phyloP scores from a whole-genome alignment of 2,888 invertebrate species.

The Synanthedon myopaeformis region DNA sequence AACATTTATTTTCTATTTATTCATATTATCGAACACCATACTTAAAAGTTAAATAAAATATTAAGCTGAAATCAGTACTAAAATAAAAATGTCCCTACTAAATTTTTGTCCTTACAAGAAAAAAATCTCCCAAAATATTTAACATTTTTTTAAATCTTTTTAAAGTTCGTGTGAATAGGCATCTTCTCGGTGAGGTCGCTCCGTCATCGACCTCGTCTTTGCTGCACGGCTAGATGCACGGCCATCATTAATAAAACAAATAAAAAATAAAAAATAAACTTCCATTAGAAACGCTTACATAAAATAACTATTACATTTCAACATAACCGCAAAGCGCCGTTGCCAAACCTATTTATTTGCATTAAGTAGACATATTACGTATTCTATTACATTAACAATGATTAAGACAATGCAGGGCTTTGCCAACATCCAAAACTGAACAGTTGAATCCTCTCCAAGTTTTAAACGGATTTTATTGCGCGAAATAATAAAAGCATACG shows the following conservation, averaged over 20 bases:
- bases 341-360: neutral
- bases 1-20: neutral
- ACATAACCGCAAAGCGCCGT: neutral
- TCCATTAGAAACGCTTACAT: too few species aligned
- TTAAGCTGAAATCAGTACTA: neutral
- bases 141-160: too few species aligned
- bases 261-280: too few species aligned
- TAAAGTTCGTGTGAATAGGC: too few species aligned
- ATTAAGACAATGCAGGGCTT: slow-evolving; percentile 27
- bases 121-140: too few species aligned
- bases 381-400: slow-evolving; percentile 23
- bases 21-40: neutral
- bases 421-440: slow-evolving; percentile 26
- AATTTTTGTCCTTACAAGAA: too few species aligned
- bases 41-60: neutral
- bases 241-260: too few species aligned
- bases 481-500: slow-evolving; percentile 33
- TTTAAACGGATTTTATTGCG: slow-evolving; percentile 51
- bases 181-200: too few species aligned
- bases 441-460: slow-evolving; percentile 51
- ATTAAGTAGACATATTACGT: neutral
- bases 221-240: too few species aligned
- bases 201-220: too few species aligned
- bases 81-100: neutral
- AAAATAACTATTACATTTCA: neutral